Evolutionary conservation across 2,797 vertebrate genomes (phyloP).

Genomic region (Crotalus adamanteus): DNA sequence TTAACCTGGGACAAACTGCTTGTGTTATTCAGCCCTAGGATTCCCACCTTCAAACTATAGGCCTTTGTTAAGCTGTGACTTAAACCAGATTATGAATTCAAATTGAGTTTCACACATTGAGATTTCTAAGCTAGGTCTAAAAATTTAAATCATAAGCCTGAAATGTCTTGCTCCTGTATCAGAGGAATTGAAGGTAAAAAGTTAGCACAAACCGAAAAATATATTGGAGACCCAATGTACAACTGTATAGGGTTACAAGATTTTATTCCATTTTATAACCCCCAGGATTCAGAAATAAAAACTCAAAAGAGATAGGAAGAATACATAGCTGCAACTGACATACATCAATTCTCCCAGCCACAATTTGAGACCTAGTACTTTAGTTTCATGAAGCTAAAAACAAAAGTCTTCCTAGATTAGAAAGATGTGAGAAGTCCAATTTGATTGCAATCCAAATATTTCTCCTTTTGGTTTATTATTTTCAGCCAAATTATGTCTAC

Average conservation of each 20-base stretch:
- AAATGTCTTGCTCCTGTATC: background rate
- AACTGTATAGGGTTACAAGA: background rate
- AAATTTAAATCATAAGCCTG: background rate
- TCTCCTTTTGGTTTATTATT: rapidly evolving
- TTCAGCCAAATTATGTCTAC: background rate
- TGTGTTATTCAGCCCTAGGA: background rate
- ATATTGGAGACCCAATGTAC: background rate
- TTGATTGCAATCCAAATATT: rapidly evolving
- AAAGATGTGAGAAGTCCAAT: background rate
- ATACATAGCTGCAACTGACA: background rate
- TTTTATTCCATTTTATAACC: background rate
- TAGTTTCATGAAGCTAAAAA: background rate
- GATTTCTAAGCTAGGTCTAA: background rate
- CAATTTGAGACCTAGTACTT: background rate
- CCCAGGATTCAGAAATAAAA: background rate
- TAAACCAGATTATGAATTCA: background rate
- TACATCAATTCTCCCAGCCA: background rate
- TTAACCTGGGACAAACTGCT: background rate
- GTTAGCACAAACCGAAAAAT: background rate
- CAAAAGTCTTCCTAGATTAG: background rate
- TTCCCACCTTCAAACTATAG: background rate
- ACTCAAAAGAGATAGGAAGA: background rate
- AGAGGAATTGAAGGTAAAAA: background rate
- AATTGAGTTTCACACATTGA: background rate
- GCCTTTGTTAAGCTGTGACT: background rate